These are phyloP conservation scores for Apus apus DNA, from an alignment of 2,113 vertebrate species.

Conservation along the genomic window DNA sequence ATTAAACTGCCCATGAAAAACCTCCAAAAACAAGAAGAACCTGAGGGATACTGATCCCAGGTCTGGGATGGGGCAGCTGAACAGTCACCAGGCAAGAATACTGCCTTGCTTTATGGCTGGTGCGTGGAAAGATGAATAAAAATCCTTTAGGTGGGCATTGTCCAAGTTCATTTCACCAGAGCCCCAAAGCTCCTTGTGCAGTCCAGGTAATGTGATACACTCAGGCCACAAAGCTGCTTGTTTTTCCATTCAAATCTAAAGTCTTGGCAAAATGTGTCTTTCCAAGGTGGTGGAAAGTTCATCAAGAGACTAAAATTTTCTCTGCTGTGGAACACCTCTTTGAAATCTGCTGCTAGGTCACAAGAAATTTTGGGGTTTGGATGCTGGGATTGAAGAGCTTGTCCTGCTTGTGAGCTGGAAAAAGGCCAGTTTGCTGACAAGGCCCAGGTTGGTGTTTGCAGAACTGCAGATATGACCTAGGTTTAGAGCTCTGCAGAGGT, in stretches of 20 bases:
- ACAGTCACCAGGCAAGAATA: background rate
- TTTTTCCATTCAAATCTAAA: background rate
- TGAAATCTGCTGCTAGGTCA: background rate
- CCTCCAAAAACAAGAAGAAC: background rate
- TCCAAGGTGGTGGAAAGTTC: background rate
- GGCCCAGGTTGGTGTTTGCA: background rate
- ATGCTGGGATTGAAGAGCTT: background rate
- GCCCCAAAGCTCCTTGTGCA: background rate
- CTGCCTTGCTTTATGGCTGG: background rate
- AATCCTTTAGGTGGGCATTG: background rate
- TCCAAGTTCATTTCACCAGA: background rate
- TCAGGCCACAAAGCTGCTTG: background rate
- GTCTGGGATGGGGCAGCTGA: background rate
- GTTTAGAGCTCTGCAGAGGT: background rate
- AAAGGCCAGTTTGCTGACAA: background rate
- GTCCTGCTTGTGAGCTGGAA: background rate
- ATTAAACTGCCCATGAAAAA: too few species aligned
- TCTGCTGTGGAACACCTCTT: background rate
- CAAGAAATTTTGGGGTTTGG: background rate
- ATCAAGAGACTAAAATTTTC: background rate
- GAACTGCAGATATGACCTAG: fast-evolving
- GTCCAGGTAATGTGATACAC: background rate
- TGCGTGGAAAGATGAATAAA: background rate
- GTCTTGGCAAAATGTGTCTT: background rate
- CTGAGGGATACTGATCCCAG: background rate